Conservation (phyloP, 2,113 vertebrate species). For the Illadopsis cleaveri region DNA sequence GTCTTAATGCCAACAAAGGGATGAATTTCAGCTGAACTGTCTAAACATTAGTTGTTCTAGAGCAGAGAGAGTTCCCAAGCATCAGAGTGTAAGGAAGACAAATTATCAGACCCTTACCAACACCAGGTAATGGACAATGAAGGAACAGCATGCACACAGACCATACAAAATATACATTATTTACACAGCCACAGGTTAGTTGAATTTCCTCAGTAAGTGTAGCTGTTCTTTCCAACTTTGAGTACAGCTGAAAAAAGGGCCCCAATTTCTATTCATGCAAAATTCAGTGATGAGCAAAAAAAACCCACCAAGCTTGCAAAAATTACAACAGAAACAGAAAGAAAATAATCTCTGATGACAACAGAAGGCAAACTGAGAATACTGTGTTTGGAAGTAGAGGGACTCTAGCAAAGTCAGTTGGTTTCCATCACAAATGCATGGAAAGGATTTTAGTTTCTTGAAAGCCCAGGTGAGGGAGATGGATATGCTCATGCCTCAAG, state of each 20-base stretch:
- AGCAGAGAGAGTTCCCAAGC: not conserved
- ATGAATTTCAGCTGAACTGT: conserved; percentile 14
- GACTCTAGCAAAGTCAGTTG: not conserved
- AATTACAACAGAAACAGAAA: not conserved
- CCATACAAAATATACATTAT: not conserved
- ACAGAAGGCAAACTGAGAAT: not conserved
- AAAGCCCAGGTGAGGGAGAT: not conserved
- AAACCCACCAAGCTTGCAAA: not conserved
- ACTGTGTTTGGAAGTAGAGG: not conserved
- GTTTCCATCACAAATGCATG: not conserved
- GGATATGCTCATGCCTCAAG: not conserved
- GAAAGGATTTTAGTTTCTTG: not conserved
- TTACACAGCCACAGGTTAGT: not conserved
- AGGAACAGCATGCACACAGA: not conserved
- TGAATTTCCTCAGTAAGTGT: not conserved
- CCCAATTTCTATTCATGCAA: not conserved
- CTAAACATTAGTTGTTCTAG: not conserved
- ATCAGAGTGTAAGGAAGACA: not conserved
- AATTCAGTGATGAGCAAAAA: not conserved
- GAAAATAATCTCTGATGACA: not conserved
- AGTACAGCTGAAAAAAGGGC: not conserved
- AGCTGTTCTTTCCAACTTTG: not conserved
- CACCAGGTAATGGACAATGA: not conserved
- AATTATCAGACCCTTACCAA: not conserved
- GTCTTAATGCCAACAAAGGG: not conserved